Evolutionary conservation across 2,888 invertebrate species (phyloP).

Genomic region (Carabus problematicus): DNA sequence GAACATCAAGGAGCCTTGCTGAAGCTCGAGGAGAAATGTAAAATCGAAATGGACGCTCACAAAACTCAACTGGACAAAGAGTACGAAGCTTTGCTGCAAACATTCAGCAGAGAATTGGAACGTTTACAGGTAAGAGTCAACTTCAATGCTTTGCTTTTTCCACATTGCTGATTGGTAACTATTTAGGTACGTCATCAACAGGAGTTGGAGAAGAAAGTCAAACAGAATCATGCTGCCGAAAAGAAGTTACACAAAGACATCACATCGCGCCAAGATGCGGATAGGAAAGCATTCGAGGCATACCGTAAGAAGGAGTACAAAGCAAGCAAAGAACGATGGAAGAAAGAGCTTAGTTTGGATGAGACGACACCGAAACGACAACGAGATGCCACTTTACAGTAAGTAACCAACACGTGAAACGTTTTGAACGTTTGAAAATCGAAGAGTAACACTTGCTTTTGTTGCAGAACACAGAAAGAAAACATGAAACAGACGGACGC

Average conservation of each 20-base stretch:
- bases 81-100: conserved; percentile 90
- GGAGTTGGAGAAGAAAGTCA: conserved; percentile 80
- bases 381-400: conserved; percentile 88
- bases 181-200: conserved; percentile 74
- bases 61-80: conserved; percentile 95
- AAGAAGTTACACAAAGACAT: conserved; percentile 95
- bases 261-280: conserved; percentile 85
- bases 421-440: no score
- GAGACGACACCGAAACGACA: conserved; percentile 92
- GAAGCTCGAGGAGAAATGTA: conserved; percentile 94
- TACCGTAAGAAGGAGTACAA: conserved; percentile 97
- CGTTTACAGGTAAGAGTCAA: conserved; percentile 70
- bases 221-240: conserved; percentile 87
- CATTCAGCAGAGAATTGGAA: conserved; percentile 91
- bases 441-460: conserved; percentile 1
- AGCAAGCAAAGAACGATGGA: conserved; percentile 95
- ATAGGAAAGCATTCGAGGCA: conserved; percentile 88
- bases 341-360: conserved; percentile 90
- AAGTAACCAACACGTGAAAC: conserved; percentile 53
- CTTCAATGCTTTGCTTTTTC: not conserved
- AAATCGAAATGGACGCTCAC: conserved; percentile 96
- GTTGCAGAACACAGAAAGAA: conserved; percentile 82
- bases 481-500: conserved; percentile 89
- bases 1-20: conserved; percentile 95
- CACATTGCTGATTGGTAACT: not conserved